phyloP scores from a whole-genome alignment of 1,140 invertebrate species.

The Rhopalosiphum padi region DNA sequence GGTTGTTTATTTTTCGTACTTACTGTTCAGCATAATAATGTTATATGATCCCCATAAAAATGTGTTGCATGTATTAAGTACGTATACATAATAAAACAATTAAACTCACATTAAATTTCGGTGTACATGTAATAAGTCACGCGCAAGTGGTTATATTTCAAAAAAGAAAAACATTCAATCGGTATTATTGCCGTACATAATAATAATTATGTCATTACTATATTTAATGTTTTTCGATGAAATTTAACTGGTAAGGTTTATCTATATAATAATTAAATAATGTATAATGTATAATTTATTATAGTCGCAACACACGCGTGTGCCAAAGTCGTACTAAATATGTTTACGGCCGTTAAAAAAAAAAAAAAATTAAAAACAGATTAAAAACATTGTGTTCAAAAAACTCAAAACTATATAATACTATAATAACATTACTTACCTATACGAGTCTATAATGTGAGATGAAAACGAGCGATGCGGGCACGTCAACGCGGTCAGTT shows the following conservation, averaged over 20 bases:
- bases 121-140: neutral
- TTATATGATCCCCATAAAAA: neutral
- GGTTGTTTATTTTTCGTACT: neutral
- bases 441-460: neutral
- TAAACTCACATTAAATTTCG: conserved; percentile 6
- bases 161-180: neutral
- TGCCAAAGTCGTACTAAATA: neutral
- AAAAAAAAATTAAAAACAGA: neutral
- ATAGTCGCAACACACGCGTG: neutral
- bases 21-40: neutral
- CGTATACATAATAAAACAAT: conserved; percentile 26
- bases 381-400: neutral
- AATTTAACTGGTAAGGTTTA: neutral
- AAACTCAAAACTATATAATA: neutral
- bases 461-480: neutral
- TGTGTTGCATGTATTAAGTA: neutral
- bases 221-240: neutral
- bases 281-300: neutral
- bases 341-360: neutral
- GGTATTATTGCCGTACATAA: neutral
- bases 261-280: neutral
- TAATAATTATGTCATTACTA: conserved; percentile 3
- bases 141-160: neutral
- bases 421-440: neutral
- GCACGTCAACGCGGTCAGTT: neutral